Evolutionary conservation across 2,888 invertebrate species (phyloP), one percentile per base, ranked within the genome.

Genomic region (Pachymerium ferrugineum): DNA sequence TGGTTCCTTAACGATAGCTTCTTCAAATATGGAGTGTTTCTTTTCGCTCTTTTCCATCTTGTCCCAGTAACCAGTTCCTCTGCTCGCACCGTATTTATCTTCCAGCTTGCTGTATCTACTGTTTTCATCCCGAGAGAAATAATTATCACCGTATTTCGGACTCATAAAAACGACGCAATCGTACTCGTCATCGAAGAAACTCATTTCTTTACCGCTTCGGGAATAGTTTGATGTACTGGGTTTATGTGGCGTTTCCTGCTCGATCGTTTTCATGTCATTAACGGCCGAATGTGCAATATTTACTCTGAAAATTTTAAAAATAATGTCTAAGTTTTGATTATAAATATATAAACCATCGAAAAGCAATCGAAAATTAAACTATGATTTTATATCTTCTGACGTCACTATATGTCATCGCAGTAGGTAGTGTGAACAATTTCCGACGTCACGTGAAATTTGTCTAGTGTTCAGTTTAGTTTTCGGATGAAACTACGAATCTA

Each of bases 201-300:
- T 81, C 33, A 78, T 78, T 72, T 78, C 77, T 19, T 68, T 62
- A 19, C 71, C 35, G 29, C 47, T 47, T 5, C 73, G 73, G 72
- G 81, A 83, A 80, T 84, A 83, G 80, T 81, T 83, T 79, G 81
- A 83, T 16, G 81, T 79, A 25, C 83, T 81, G 8, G 82, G 80
- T 71, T 81, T 79, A 30, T 84, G 83, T 8, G 86, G 83, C 78
- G 86, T 87, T 81, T 94, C 91, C 84, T 97, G 97, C 81, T 93
- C 90, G 80, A 98, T 94, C 25, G 87, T 87, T 80, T 91, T 89
- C 95, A 97, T 97, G 82, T 94, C 96, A 74, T 89, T 89, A 73
- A 93, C 81, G 12, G 94, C 94, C 12, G 95, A 95, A 85, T 94
- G 94, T 77, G 83, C 82, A 30, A 84, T 79, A 35, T 90, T 87